Conservation (phyloP, 2,888 invertebrate genomes). For the Cyclophora punctaria region DNA sequence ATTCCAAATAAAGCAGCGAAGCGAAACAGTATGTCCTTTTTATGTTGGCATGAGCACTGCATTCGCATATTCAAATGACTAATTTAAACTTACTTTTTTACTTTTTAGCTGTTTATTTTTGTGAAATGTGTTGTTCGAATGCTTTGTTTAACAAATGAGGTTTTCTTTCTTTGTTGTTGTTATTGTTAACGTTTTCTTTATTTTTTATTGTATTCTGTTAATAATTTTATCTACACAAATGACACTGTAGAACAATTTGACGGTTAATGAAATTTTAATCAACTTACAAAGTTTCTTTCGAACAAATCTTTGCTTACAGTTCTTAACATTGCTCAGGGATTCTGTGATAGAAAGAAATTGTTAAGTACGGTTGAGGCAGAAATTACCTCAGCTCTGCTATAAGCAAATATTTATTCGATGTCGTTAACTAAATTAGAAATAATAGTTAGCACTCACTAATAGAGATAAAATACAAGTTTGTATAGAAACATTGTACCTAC, state of each 20-base stretch:
- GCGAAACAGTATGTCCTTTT: conserved; percentile 60
- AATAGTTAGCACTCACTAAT: no score
- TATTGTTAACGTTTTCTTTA: not conserved
- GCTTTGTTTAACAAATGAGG: not conserved
- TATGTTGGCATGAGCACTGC: conserved; percentile 19
- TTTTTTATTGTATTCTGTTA: not conserved
- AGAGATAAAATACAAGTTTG: no score
- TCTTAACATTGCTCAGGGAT: no score
- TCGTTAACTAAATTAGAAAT: no score
- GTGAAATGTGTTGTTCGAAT: not conserved
- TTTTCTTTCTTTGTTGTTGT: not conserved
- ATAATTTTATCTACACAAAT: conserved; percentile 1
- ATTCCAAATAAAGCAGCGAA: conserved; percentile 33
- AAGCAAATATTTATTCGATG: no score
- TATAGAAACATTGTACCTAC: no score
- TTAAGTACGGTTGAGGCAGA: no score
- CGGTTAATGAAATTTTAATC: no score
- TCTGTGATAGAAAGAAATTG: no score
- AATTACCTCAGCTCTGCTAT: no score
- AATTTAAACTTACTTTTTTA: not conserved
- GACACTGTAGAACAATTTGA: not conserved
- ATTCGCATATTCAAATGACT: conserved; percentile 16
- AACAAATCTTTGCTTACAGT: no score
- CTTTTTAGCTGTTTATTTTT: not conserved
- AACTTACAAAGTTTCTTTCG: no score